Evolutionary conservation across 2,113 vertebrate genomes (phyloP).

Genomic region (Alaudala cheleensis): DNA sequence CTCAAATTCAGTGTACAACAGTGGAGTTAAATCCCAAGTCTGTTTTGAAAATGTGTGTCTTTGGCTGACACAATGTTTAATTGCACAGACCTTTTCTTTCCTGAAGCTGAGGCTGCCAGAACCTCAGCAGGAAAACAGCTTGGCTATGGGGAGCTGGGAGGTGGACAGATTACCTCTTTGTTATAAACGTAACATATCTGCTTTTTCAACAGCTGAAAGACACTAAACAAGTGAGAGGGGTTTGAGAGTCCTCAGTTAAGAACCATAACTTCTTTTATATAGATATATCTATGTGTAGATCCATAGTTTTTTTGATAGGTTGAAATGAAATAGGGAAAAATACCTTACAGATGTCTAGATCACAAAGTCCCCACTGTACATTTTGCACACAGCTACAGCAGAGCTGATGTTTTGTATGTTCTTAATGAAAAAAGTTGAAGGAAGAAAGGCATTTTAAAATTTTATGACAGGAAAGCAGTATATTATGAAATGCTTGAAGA

Average conservation of each 20-base stretch:
- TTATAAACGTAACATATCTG: background rate
- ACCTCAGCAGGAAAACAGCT: background rate
- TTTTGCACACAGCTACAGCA: background rate
- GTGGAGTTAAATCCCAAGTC: background rate
- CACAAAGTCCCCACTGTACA: rapidly evolving
- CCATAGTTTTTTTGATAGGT: background rate
- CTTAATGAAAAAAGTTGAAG: background rate
- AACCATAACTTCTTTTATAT: background rate
- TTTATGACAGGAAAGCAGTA: background rate
- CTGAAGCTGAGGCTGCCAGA: background rate
- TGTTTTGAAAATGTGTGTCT: background rate
- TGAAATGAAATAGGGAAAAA: background rate
- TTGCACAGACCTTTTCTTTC: background rate
- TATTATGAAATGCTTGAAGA: background rate
- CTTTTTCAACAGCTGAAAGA: background rate
- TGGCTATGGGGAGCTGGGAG: background rate
- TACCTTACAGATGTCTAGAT: background rate
- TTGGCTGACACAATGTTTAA: background rate
- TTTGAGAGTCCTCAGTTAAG: background rate
- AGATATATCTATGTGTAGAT: background rate
- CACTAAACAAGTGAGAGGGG: background rate
- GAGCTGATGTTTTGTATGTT: background rate
- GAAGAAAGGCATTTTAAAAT: background rate
- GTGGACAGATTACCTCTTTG: background rate
- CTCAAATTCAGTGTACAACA: background rate